phyloP scores from a whole-genome alignment of 2,113 vertebrate species.

The Cervus canadensis region DNA sequence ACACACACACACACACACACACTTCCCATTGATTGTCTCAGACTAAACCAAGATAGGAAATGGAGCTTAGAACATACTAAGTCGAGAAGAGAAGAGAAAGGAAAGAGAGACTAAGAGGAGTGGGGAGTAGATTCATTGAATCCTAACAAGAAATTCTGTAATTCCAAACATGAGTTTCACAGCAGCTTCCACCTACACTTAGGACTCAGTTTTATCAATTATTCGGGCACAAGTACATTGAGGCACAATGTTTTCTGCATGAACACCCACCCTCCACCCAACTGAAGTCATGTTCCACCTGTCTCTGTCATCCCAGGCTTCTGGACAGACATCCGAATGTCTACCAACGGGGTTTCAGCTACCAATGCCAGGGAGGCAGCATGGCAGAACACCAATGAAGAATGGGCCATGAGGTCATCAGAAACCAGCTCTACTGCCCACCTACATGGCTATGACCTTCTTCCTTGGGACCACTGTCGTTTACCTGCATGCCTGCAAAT shows the following conservation, averaged over 20 bases:
- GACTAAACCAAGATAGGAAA: background rate
- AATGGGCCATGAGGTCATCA: accelerated
- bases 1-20: background rate
- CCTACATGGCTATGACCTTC: accelerated
- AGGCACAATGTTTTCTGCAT: background rate
- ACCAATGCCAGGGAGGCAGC: accelerated
- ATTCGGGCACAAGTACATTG: background rate
- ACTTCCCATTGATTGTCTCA: background rate
- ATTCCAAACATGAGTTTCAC: background rate
- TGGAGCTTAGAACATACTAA: background rate
- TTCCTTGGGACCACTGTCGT: background rate
- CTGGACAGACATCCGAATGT: background rate
- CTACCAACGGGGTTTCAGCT: background rate
- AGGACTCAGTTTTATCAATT: background rate
- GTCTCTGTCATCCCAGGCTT: background rate
- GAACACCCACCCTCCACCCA: too few species aligned
- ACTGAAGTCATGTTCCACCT: background rate
- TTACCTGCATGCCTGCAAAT: background rate
- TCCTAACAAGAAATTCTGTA: background rate
- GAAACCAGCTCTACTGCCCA: background rate
- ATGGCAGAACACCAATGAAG: background rate
- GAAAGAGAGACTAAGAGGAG: background rate
- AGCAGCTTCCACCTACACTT: background rate
- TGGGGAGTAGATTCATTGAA: background rate
- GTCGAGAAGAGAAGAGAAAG: background rate